These are phyloP conservation scores for Phyllotis vaccarum DNA, from an alignment of 2,797 vertebrate species.

Conservation along the genomic window DNA sequence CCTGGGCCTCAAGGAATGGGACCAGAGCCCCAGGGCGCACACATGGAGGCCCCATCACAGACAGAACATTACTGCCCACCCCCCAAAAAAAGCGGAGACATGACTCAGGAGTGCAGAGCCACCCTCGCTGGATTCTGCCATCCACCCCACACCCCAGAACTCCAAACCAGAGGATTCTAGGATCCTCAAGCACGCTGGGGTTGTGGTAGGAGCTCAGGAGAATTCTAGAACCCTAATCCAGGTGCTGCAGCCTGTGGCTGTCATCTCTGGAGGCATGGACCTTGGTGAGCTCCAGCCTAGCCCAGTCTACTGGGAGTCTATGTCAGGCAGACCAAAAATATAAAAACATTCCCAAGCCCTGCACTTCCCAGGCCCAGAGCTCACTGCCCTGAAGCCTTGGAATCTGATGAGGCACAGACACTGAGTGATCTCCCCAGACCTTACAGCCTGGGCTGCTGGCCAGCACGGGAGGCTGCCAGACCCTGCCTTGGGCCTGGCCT, in stretches of 20 bases:
- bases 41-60: accelerated
- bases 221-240: neutral
- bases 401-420: neutral
- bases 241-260: too few relatives aligned
- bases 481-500: neutral
- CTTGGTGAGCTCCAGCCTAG: neutral
- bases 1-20: neutral
- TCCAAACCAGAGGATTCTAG: neutral
- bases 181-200: neutral
- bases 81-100: neutral
- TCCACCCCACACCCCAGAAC: neutral
- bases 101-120: neutral
- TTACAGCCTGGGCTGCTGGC: neutral
- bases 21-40: too few relatives aligned
- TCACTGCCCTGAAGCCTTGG: neutral
- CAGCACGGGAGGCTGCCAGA: neutral
- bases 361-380: neutral
- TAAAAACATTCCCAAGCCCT: neutral
- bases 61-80: too few relatives aligned
- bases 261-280: neutral
- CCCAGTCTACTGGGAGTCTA: neutral
- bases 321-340: neutral
- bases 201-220: neutral
- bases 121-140: neutral
- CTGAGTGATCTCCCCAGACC: neutral